Conservation (phyloP, 2,888 invertebrate genomes). For the Fragum sueziense region DNA sequence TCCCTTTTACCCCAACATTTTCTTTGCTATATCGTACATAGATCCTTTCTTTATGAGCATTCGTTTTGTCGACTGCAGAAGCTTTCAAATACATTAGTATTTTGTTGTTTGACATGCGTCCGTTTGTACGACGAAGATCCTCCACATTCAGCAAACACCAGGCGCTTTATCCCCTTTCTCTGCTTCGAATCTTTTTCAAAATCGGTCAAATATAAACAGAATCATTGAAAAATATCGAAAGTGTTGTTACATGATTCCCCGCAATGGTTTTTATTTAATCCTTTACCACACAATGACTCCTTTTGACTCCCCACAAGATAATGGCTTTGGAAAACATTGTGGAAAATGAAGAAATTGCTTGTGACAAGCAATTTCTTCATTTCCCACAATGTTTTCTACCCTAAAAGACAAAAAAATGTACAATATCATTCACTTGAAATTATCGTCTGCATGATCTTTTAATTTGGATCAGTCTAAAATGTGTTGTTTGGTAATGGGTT, state of each 20-base stretch:
- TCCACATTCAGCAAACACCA: background rate
- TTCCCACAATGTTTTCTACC: slow-evolving; percentile 1
- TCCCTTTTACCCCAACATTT: no score
- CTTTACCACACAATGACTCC: no score
- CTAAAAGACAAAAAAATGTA: background rate
- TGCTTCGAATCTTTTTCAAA: background rate
- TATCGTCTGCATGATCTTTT: background rate
- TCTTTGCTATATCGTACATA: no score
- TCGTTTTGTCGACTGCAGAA: no score
- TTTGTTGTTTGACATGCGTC: background rate
- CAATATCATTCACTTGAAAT: background rate
- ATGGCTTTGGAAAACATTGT: background rate
- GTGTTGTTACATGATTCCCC: no score
- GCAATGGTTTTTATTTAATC: no score
- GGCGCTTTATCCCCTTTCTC: background rate
- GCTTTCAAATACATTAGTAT: background rate
- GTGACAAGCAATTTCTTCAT: slow-evolving; percentile 1
- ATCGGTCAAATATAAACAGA: no score
- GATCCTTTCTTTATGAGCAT: no score
- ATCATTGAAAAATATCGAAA: no score
- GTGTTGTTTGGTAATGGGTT: background rate
- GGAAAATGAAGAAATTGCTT: background rate
- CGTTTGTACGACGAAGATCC: background rate
- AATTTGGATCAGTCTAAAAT: background rate
- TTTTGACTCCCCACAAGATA: background rate